Evolutionary conservation across 2,888 invertebrate genomes (phyloP).

Genomic region (Acronicta aceris): DNA sequence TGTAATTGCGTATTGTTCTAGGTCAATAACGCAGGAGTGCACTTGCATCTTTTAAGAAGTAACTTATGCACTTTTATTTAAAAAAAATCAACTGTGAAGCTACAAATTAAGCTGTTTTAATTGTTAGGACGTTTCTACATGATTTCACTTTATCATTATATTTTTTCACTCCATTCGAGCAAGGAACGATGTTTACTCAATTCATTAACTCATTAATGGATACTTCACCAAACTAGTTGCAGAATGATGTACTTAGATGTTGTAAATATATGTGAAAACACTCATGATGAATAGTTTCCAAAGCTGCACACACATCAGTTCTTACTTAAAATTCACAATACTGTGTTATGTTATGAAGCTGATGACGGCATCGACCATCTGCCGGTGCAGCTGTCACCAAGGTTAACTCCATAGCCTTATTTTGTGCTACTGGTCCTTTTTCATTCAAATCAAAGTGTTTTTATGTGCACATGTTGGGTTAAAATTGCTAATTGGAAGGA

Average conservation of each 20-base stretch:
- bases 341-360: slow-evolving; percentile 55
- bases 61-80: slow-evolving; percentile 17
- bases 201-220: no score
- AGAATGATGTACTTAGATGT: not conserved
- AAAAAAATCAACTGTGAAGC: no score
- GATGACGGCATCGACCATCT: slow-evolving; percentile 70
- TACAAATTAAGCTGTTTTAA: no score
- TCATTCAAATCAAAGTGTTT: slow-evolving; percentile 44
- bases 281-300: slow-evolving; percentile 26
- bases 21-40: slow-evolving; percentile 49
- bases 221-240: no score
- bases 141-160: no score
- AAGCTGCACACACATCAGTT: slow-evolving; percentile 45
- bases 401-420: slow-evolving; percentile 61
- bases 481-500: slow-evolving; percentile 8
- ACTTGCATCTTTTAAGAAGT: not conserved
- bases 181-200: no score
- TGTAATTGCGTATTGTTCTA: slow-evolving; percentile 58
- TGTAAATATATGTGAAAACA: slow-evolving; percentile 14
- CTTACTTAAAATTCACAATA: slow-evolving; percentile 33
- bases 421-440: slow-evolving; percentile 38
- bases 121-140: no score
- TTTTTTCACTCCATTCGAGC: no score
- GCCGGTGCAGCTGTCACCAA: slow-evolving; percentile 69
- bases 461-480: slow-evolving; percentile 21